A percentile compares a stretch with the other conserved stretches of the same genome.
Evolutionary conservation across 2,113 vertebrate species (phyloP).

Genomic region (Stegastes partitus): DNA sequence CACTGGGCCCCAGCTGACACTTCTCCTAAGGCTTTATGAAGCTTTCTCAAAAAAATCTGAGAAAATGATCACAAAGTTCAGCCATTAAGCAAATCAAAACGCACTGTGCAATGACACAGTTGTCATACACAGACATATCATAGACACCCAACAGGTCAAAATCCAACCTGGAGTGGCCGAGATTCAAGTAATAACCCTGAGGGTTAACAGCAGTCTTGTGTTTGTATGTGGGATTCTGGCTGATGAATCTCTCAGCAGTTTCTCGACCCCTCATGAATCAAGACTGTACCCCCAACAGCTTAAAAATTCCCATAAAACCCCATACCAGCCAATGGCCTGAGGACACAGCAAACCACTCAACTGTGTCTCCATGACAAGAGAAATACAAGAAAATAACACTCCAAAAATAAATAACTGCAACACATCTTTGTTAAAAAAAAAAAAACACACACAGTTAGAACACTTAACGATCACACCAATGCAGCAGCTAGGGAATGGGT

Average conservation of each 20-base stretch:
- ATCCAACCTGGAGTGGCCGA: not conserved
- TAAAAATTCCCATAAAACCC: slow-evolving; percentile 3
- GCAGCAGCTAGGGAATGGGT: too few species aligned
- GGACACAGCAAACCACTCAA: slow-evolving; percentile 14
- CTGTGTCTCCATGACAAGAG: slow-evolving; percentile 7
- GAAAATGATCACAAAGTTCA: too few species aligned
- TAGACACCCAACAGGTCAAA: not conserved
- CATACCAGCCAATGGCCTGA: not conserved
- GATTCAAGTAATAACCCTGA: not conserved
- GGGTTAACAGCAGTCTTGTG: not conserved
- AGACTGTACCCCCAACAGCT: slow-evolving; percentile 15
- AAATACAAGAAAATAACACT: not conserved
- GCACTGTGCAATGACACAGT: too few species aligned
- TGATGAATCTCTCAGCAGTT: slow-evolving; percentile 30
- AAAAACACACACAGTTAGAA: too few species aligned
- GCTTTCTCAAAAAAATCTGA: too few species aligned
- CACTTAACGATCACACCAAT: too few species aligned
- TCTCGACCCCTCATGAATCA: slow-evolving; percentile 46
- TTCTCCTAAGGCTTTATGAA: too few species aligned
- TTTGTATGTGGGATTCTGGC: not conserved
- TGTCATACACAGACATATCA: not conserved
- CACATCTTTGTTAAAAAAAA: not conserved
- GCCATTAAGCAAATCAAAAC: too few species aligned
- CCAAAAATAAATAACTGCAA: not conserved
- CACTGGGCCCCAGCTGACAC: too few species aligned